Conservation (phyloP, 2,888 invertebrate genomes). For the Hyles lineata region DNA sequence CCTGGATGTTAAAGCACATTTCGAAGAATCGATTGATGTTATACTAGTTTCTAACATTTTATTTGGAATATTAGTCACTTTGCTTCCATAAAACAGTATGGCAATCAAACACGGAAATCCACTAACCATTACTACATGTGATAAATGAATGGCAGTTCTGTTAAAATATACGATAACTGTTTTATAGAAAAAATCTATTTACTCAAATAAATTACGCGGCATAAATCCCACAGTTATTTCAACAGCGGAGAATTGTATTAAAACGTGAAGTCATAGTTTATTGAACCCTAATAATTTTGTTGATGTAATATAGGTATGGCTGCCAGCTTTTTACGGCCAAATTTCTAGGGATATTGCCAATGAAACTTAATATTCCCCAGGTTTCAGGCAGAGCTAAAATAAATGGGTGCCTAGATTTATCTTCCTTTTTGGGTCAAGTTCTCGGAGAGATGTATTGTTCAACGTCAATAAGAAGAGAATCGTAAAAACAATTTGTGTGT, state of each 20-base stretch:
- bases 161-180: too few relatives aligned
- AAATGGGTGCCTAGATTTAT: conserved; percentile 19
- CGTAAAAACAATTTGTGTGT: conserved; percentile 18
- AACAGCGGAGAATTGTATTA: too few relatives aligned
- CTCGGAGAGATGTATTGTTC: conserved; percentile 4
- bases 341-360: neutral
- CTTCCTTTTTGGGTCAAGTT: conserved; percentile 2
- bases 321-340: neutral
- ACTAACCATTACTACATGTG: too few relatives aligned
- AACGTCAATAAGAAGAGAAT: conserved; percentile 13
- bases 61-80: neutral
- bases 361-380: conserved; percentile 9
- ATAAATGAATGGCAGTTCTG: too few relatives aligned
- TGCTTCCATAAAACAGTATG: neutral
- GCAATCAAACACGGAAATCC: too few relatives aligned
- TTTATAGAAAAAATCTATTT: too few relatives aligned
- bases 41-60: neutral
- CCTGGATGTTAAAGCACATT: neutral
- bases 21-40: conserved; percentile 4
- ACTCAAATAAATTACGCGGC: too few relatives aligned
- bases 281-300: neutral
- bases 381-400: neutral
- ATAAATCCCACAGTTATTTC: too few relatives aligned
- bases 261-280: conserved; percentile 3
- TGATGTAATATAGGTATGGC: neutral